Percentiles rank a stretch among this genome's conserved stretches.
phyloP scores from a whole-genome alignment of 35 echinoderm and acorn worm species.

The Eucidaris tribuloides region DNA sequence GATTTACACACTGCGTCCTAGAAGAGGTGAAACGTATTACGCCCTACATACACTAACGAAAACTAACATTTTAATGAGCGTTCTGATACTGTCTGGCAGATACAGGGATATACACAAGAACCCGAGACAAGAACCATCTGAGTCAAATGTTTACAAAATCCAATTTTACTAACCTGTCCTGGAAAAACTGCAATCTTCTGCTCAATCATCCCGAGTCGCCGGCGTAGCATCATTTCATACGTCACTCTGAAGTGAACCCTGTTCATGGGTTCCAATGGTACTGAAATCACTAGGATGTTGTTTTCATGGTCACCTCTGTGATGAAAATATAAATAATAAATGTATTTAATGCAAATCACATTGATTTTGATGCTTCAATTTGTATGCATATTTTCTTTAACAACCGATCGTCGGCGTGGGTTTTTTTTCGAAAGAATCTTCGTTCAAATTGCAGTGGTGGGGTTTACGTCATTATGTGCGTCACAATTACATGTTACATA shows the following conservation, averaged over 20 bases:
- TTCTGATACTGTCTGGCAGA: too few species aligned
- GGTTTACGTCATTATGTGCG: not conserved
- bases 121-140: too few species aligned
- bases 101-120: too few species aligned
- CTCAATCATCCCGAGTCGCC: slow-evolving; percentile 67
- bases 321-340: not conserved
- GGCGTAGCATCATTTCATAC: slow-evolving; percentile 68
- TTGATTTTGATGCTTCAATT: not conserved
- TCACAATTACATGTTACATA: too few species aligned
- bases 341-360: not conserved
- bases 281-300: slow-evolving; percentile 69
- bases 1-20: too few species aligned
- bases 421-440: not conserved
- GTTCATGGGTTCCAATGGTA: slow-evolving; percentile 21
- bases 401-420: too few species aligned
- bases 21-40: too few species aligned
- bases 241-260: slow-evolving; percentile 63
- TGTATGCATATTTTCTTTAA: not conserved
- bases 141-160: too few species aligned
- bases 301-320: slow-evolving; percentile 70
- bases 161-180: slow-evolving; percentile 55
- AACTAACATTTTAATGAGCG: too few species aligned
- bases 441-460: not conserved
- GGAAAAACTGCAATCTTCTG: slow-evolving; percentile 70
- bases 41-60: too few species aligned